Base-by-base conservation (phyloP, 30 jellyfish, hydroid and myxozoan species). In the Calvadosia cruxmelitensis region DNA sequence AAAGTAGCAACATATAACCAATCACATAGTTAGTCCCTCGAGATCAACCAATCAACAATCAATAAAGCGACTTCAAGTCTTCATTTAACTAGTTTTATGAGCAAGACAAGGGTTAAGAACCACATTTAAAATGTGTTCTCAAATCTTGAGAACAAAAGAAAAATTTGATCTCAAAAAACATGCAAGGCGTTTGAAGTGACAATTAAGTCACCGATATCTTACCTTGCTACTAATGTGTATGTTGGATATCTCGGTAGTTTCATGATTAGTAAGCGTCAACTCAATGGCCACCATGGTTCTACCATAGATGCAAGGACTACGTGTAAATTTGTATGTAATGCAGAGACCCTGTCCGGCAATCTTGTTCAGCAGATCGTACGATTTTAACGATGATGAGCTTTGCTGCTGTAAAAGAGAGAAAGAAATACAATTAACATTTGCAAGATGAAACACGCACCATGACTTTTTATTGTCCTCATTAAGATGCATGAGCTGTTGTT, bases 211-310 rank as follows among this genome's bases (percentile, higher is more conserved):
- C n/a, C n/a, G n/a, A 42, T 5, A 28, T 12, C 71, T 29, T 57
- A 86, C 96, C 94, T 86, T 86, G 35, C 64, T 72, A 15, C 86
- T 86, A 53, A 86, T 32, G 20, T 31, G 29, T 0, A 86, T 52
- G 33, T 73, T 74, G 53, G 42, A 72, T 25, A 86, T 69, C 52
- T 87, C 87, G 32, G 57, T 81, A 1, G 69, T 31, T 31, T 79
- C 61, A 31, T 34, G 34, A 71, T 86, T 86, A 48, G 50, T 80
- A 16, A 86, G 53, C 13, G 65, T 74, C 33, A 86, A 30, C 52
- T 86, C 96, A 69, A 86, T 79, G 1, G 88, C 86, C 20, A 86
- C 96, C 96, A 86, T 79, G 28, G 73, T 73, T 61, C 80, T 57
- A 3, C 86, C 33, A 50, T 80, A 86, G n/a, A 86, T 76, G 74